Evolutionary conservation across 2,888 invertebrate genomes (phyloP), one percentile per base, ranked within the genome.

Genomic region (Cephonodes hylas): DNA sequence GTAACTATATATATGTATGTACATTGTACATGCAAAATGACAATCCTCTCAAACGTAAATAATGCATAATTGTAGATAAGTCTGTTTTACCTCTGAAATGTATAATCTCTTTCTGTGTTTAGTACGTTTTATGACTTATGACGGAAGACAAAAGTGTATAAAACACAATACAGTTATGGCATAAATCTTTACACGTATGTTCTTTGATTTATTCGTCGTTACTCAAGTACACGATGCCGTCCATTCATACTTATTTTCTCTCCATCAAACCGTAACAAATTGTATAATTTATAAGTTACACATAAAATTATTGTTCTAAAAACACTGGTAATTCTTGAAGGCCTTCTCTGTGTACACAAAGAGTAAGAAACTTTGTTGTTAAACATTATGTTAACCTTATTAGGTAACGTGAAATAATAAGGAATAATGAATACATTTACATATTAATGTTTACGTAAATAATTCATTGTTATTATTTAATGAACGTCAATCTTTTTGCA

Each of bases 171-270:
- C n/a, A n/a, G n/a, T n/a, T n/a, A n/a, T n/a, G n/a, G n/a, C n/a
- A n/a, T n/a, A n/a, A n/a, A n/a, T n/a, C n/a, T n/a, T n/a, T n/a
- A n/a, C n/a, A n/a, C n/a, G n/a, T n/a, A n/a, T n/a, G n/a, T n/a
- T n/a, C n/a, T n/a, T n/a, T n/a, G n/a, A n/a, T n/a, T n/a, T n/a
- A n/a, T n/a, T n/a, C n/a, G n/a, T n/a, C n/a, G n/a, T n/a, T n/a
- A n/a, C n/a, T n/a, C 73, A 15, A 27, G 48, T 27, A 27, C 15
- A 25, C 48, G 8, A 48, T 27, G 15, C 27, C 25, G 27, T 27
- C 15, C 18, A 7, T 15, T 15, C 6, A 6, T 8, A 44, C 20
- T 44, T 22, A 48, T 48, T 48, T 27, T 25, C 7, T 25, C 6
- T 48, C 3, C 48, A 27, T 25, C 23, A 8, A n/a, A 18, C 25